phyloP scores from a whole-genome alignment of 2,888 invertebrate species.

The Drosophila cyrtoloma region DNA sequence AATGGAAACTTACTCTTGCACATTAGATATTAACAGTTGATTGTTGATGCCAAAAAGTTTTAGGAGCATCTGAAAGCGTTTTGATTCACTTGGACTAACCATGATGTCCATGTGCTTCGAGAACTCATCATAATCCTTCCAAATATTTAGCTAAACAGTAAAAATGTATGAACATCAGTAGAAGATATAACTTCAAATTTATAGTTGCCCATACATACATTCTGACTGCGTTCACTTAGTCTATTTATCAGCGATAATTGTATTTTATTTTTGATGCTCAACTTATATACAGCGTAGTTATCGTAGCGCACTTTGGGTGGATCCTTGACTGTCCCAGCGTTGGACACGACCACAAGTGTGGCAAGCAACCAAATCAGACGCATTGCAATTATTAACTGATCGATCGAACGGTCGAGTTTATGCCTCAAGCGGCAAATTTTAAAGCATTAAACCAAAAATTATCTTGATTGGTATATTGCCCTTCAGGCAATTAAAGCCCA shows the following conservation, averaged over 20 bases:
- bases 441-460: conserved; percentile 12
- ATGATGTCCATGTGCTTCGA: conserved; percentile 86
- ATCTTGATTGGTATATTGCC: conserved; percentile 60
- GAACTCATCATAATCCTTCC: conserved; percentile 83
- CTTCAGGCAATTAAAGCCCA: conserved; percentile 22
- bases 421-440: conserved; percentile 4
- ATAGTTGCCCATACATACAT: conserved; percentile 29
- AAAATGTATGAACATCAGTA: neutral
- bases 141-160: conserved; percentile 72
- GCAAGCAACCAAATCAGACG: conserved; percentile 62
- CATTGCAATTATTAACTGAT: conserved; percentile 53
- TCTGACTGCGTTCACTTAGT: conserved; percentile 34
- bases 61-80: conserved; percentile 85
- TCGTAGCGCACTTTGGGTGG: conserved; percentile 79
- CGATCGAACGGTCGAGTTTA: neutral
- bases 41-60: conserved; percentile 83
- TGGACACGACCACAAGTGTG: conserved; percentile 56
- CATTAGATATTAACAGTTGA: conserved; percentile 86
- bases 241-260: conserved; percentile 85
- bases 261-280: conserved; percentile 85
- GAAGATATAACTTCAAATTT: neutral
- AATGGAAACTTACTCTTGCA: conserved; percentile 87
- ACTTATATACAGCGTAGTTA: conserved; percentile 79
- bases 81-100: conserved; percentile 87
- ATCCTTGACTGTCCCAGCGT: conserved; percentile 51